Percentiles rank a stretch among this genome's conserved stretches.
These are phyloP conservation scores for Maccullochella peelii DNA, from an alignment of 2,113 vertebrate species.

Conservation along the genomic window DNA sequence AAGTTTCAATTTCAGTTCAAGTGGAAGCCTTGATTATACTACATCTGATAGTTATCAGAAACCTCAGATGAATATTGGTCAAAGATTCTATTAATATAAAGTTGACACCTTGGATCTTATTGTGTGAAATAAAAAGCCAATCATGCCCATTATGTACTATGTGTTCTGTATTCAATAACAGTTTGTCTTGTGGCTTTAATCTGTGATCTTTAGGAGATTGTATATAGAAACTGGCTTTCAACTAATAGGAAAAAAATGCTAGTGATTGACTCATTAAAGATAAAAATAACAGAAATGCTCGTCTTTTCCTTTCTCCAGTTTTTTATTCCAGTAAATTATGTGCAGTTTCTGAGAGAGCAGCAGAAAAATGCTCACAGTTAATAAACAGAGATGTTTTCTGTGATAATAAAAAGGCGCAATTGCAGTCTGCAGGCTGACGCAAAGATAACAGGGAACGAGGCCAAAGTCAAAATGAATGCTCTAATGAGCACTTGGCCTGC, in stretches of 20 bases:
- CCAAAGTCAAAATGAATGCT: constrained; percentile 44
- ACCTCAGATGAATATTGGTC: neutral
- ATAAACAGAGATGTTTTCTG: constrained; percentile 40
- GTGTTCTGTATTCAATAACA: neutral
- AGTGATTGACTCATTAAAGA: constrained; percentile 19
- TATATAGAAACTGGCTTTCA: neutral
- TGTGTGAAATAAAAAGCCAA: neutral
- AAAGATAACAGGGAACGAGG: constrained; percentile 29
- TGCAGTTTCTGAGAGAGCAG: constrained; percentile 5
- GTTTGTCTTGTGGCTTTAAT: constrained; percentile 6
- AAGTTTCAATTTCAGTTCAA: neutral
- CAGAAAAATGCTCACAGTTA: neutral
- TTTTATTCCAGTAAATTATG: constrained; percentile 5
- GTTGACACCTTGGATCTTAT: neutral
- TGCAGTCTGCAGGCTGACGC: neutral
- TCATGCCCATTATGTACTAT: neutral
- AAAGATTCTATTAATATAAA: neutral
- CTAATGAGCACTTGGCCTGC: constrained; percentile 48
- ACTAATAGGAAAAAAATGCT: neutral
- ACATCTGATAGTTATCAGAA: neutral
- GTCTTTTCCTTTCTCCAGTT: neutral
- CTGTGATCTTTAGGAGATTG: neutral
- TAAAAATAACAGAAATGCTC: neutral
- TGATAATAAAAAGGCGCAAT: constrained; percentile 28
- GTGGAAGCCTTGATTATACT: neutral